These are phyloP conservation scores for Gobiocypris rarus DNA, from an alignment of 2,113 vertebrate genomes.

Conservation along the genomic window DNA sequence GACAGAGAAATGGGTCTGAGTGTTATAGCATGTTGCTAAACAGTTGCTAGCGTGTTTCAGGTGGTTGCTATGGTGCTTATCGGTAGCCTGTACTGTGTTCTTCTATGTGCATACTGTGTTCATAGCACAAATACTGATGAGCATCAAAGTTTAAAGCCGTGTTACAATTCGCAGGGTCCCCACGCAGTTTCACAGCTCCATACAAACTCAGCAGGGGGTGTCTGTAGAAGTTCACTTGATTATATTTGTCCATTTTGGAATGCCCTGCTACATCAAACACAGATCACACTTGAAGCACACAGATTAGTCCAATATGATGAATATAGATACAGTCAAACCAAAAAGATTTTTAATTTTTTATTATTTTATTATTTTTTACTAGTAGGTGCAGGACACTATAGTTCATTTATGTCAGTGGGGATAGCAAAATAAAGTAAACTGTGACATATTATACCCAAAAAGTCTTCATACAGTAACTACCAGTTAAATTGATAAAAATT, in stretches of 20 bases:
- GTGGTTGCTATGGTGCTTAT: background rate
- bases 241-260: background rate
- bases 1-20: background rate
- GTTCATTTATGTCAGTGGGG: too few relatives aligned
- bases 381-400: too few relatives aligned
- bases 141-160: constrained; percentile 6
- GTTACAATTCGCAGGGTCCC: constrained; percentile 23
- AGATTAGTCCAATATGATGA: background rate
- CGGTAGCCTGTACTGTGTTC: background rate
- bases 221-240: constrained; percentile 5
- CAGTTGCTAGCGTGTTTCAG: too few relatives aligned
- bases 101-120: background rate
- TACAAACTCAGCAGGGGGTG: constrained; percentile 13
- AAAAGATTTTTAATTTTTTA: too few relatives aligned
- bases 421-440: too few relatives aligned
- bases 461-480: too few relatives aligned
- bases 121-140: constrained; percentile 5
- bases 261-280: background rate
- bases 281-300: background rate
- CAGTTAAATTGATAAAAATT: too few relatives aligned
- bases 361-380: too few relatives aligned
- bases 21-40: background rate
- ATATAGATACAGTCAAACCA: too few relatives aligned
- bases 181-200: constrained; percentile 21
- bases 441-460: too few relatives aligned